phyloP scores from a whole-genome alignment of 2,113 vertebrate genomes.

The Lontra canadensis region DNA sequence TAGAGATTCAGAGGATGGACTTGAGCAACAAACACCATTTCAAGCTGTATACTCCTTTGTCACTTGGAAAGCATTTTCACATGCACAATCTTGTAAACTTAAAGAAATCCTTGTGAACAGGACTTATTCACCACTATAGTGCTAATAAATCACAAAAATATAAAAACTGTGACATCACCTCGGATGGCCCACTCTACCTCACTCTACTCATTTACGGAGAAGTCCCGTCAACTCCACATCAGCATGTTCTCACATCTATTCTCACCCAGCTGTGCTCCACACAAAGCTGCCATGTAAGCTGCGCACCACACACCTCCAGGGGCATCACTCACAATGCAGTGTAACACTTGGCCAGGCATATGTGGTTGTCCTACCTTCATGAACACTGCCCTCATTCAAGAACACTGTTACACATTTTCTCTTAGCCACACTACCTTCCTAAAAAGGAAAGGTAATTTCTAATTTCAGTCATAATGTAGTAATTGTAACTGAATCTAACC shows the following conservation, averaged over 20 bases:
- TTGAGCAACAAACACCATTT: slow-evolving; percentile 24
- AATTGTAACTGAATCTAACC: not conserved
- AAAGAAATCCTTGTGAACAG: slow-evolving; percentile 9
- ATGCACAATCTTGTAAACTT: not conserved
- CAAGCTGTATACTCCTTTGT: not conserved
- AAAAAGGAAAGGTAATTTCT: slow-evolving; percentile 9
- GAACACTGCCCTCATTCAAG: not conserved
- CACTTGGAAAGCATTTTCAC: slow-evolving; percentile 32
- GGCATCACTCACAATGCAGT: not conserved
- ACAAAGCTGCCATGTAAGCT: not conserved
- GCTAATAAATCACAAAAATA: slow-evolving; percentile 18
- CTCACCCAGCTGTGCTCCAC: not conserved
- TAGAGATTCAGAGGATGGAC: not conserved
- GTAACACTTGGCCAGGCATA: not conserved
- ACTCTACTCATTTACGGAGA: not conserved
- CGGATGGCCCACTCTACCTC: not conserved
- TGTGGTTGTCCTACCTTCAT: not conserved
- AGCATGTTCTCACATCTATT: not conserved
- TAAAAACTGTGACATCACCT: slow-evolving; percentile 35
- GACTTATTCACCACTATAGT: not conserved
- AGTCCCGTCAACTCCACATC: not conserved
- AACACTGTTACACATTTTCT: not conserved
- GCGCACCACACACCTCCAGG: not conserved
- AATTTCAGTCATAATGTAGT: not conserved
- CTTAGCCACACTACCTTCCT: not conserved